These are phyloP conservation scores for Chloromyia formosa DNA, from an alignment of 2,888 invertebrate genomes.

Conservation along the genomic window DNA sequence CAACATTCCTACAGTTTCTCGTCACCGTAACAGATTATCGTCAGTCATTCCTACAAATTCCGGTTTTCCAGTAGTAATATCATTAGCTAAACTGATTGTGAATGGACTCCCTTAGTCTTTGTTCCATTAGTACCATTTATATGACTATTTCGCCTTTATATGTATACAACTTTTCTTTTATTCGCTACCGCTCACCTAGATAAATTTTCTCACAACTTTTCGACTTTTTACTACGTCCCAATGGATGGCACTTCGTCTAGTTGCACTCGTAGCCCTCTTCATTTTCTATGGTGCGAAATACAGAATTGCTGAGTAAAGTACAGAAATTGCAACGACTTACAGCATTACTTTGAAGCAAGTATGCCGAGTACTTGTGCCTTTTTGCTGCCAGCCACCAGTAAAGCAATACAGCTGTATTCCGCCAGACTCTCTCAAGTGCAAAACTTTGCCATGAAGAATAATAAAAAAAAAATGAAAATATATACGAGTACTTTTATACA, in stretches of 20 bases:
- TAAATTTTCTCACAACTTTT: not conserved
- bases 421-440: slow-evolving; percentile 10
- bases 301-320: slow-evolving; percentile 2
- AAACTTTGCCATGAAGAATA: not conserved
- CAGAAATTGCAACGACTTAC: slow-evolving; percentile 14
- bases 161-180: not conserved
- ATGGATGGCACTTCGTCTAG: not conserved
- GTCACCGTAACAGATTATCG: too few relatives aligned
- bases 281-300: not conserved
- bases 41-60: too few relatives aligned
- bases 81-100: too few relatives aligned
- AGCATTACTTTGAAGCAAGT: slow-evolving; percentile 21
- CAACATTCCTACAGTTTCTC: too few relatives aligned
- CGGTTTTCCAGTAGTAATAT: too few relatives aligned
- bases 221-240: not conserved
- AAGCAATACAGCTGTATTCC: not conserved
- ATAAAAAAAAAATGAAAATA: too few relatives aligned
- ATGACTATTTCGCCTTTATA: too few relatives aligned
- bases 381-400: slow-evolving; percentile 2
- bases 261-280: not conserved
- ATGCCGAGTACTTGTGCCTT: not conserved
- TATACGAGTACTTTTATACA: not conserved
- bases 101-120: too few relatives aligned
- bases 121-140: too few relatives aligned
- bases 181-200: not conserved